Conservation (phyloP, 1,140 invertebrate genomes). For the Drosophila nikananu region DNA sequence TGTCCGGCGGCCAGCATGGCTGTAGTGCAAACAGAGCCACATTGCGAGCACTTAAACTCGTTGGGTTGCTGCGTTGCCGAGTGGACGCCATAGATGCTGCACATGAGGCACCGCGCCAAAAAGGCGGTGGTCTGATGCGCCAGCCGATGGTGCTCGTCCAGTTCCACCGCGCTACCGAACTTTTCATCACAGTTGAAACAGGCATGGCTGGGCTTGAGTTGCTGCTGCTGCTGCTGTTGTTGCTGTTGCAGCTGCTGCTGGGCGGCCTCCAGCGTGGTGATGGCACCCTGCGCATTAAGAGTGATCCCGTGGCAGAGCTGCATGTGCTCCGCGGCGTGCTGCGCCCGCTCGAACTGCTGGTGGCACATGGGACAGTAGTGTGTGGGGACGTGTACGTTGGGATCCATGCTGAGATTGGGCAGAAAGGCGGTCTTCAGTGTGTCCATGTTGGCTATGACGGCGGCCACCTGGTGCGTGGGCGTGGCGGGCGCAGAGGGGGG, state of each 20-base stretch:
- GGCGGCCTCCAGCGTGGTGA: conserved; percentile 61
- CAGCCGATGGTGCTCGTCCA: conserved; percentile 80
- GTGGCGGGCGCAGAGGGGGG: conserved; percentile 46
- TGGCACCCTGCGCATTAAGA: conserved; percentile 60
- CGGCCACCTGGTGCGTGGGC: conserved; percentile 67
- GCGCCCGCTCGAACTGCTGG: conserved; percentile 75
- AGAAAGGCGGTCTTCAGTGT: conserved; percentile 82
- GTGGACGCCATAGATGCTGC: conserved; percentile 77
- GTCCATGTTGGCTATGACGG: conserved; percentile 77
- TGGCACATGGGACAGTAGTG: conserved; percentile 82
- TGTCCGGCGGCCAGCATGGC: conserved; percentile 73
- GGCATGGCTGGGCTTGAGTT: conserved; percentile 66
- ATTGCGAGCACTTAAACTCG: conserved; percentile 81
- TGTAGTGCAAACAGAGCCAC: conserved; percentile 73
- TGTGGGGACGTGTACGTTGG: conserved; percentile 62
- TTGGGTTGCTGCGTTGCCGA: conserved; percentile 78
- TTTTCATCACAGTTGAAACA: conserved; percentile 82
- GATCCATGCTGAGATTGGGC: conserved; percentile 83
- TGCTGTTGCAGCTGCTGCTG: conserved; percentile 60
- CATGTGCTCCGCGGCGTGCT: conserved; percentile 78
- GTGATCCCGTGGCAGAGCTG: conserved; percentile 76
- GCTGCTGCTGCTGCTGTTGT: conserved; percentile 67
- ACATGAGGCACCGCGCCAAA: conserved; percentile 75
- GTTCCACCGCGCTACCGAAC: conserved; percentile 69
- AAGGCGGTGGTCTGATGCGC: conserved; percentile 75